Conservation (phyloP, 2,888 invertebrate genomes). For the Acanthosepion esculentum region DNA sequence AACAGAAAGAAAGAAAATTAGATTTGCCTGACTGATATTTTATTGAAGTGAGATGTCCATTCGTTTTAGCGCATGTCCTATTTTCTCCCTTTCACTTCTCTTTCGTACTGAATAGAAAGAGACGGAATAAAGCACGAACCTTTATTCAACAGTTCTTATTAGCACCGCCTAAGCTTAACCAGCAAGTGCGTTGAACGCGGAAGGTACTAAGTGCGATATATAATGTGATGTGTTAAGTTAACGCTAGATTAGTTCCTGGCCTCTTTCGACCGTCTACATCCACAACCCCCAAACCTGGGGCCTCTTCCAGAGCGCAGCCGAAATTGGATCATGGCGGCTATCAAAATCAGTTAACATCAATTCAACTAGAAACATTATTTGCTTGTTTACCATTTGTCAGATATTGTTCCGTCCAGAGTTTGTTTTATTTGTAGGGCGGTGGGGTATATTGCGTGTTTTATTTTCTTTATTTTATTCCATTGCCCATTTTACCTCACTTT, state of each 20-base stretch:
- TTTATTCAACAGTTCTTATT: background rate
- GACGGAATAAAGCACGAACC: background rate
- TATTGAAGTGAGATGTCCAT: background rate
- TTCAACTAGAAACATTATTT: constrained; percentile 22
- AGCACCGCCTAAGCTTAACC: background rate
- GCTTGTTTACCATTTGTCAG: background rate
- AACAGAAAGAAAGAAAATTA: too few relatives aligned
- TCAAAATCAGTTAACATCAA: background rate
- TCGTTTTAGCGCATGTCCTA: background rate
- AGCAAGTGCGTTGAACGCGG: background rate
- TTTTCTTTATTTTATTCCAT: background rate
- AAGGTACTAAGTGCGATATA: too few relatives aligned
- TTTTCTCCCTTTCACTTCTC: background rate
- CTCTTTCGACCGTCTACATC: background rate
- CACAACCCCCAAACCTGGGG: background rate
- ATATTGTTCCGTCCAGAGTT: background rate
- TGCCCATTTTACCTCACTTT: too few relatives aligned
- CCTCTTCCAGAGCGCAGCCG: background rate
- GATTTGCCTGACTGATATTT: too few relatives aligned
- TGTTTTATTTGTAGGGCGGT: background rate
- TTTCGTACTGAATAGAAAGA: background rate
- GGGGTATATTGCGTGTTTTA: background rate
- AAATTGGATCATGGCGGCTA: background rate
- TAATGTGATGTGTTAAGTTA: constrained; percentile 33
- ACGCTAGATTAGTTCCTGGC: background rate